A percentile compares a stretch with the other conserved stretches of the same genome.
Conservation (phyloP, 2,797 vertebrate species). For the Anomalospiza imberbis region DNA sequence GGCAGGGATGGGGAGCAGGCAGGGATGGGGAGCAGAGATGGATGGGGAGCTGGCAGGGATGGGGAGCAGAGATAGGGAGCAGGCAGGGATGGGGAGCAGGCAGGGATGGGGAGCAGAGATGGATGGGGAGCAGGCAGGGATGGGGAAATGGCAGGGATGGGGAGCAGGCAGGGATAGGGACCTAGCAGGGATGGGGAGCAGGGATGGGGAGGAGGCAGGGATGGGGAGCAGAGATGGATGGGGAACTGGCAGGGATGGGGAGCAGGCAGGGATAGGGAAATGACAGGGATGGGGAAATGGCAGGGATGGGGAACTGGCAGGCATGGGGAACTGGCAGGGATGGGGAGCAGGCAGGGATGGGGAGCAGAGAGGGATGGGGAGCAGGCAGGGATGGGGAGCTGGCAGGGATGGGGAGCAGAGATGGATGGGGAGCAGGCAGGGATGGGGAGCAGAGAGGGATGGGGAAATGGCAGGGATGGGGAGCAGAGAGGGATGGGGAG, state of each 20-base stretch:
- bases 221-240: neutral
- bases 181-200: no score
- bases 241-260: neutral
- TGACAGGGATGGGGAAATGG: neutral
- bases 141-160: no score
- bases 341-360: neutral
- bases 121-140: neutral
- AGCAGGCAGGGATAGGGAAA: neutral
- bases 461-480: neutral
- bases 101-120: neutral
- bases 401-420: neutral
- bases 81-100: no score
- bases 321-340: no score
- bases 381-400: neutral
- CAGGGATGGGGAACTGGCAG: neutral
- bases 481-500: neutral
- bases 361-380: neutral
- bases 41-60: no score
- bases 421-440: neutral
- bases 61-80: no score
- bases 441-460: neutral
- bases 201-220: no score
- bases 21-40: no score
- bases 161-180: neutral
- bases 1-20: no score